Evolutionary conservation across 2,113 vertebrate species (phyloP).

Genomic region (Protobothrops flavoviridis): DNA sequence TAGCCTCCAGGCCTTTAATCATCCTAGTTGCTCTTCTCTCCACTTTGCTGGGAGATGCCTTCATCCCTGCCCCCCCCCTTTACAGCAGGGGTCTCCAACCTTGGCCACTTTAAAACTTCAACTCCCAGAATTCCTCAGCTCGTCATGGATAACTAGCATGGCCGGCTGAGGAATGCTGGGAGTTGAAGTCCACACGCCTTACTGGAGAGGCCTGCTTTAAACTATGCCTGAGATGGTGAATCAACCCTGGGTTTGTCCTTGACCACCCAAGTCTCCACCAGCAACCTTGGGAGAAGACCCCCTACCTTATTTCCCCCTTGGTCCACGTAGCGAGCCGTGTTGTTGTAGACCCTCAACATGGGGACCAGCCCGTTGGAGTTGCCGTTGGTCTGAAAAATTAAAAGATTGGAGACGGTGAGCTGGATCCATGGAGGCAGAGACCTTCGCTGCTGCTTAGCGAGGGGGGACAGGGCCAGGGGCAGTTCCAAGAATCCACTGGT

Average conservation of each 20-base stretch:
- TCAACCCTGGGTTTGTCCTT: rapidly evolving
- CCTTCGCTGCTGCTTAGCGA: not conserved
- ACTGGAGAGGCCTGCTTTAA: too few species aligned
- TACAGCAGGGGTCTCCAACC: not conserved
- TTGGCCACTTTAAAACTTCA: not conserved
- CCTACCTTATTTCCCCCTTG: conserved; percentile 96
- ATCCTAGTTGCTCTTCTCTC: not conserved
- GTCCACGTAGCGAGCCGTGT: conserved; percentile 95
- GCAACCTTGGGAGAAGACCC: rapidly evolving
- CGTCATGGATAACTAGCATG: too few species aligned
- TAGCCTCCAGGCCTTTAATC: too few species aligned
- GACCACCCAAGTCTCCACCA: rapidly evolving
- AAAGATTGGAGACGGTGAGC: not conserved
- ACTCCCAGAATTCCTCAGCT: too few species aligned
- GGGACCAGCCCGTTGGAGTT: conserved; percentile 93
- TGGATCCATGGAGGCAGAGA: not conserved
- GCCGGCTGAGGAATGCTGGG: too few species aligned
- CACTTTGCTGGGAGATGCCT: not conserved
- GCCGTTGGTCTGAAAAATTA: conserved; percentile 87
- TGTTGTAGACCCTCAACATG: conserved; percentile 96
- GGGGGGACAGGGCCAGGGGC: not conserved
- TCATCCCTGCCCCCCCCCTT: not conserved
- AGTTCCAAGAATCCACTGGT: rapidly evolving
- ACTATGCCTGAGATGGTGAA: not conserved
- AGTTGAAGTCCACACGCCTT: too few species aligned